These are phyloP conservation scores for Vanessa tameamea DNA, from an alignment of 1,140 invertebrate genomes.

Conservation along the genomic window DNA sequence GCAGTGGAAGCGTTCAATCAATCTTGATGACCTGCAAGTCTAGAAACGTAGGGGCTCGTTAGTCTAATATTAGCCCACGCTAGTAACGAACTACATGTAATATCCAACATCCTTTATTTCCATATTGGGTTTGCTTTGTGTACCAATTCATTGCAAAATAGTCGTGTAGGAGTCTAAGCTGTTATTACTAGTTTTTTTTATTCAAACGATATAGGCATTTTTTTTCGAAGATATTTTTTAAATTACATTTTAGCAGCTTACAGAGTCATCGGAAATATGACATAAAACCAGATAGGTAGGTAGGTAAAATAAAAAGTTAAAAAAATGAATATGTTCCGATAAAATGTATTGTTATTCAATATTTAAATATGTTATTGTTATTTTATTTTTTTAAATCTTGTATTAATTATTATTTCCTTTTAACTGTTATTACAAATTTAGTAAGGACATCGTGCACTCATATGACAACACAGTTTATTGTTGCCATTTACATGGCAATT, in stretches of 20 bases:
- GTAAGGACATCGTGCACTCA: too few species aligned
- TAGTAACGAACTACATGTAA: constrained; percentile 44
- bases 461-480: too few species aligned
- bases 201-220: too few species aligned
- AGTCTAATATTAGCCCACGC: constrained; percentile 59
- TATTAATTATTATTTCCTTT: too few species aligned
- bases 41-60: constrained; percentile 61
- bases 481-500: too few species aligned
- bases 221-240: too few species aligned
- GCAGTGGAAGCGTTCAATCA: constrained; percentile 74
- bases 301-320: too few species aligned
- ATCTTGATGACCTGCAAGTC: constrained; percentile 69
- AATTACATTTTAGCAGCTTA: background rate
- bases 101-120: constrained; percentile 42
- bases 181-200: background rate
- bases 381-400: too few species aligned
- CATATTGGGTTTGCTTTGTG: constrained; percentile 26
- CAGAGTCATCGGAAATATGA: background rate
- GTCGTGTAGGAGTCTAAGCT: background rate
- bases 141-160: constrained; percentile 5
- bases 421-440: too few species aligned
- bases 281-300: background rate
- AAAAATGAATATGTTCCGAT: too few species aligned
- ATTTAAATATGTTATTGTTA: too few species aligned
- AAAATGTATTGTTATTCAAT: too few species aligned